Evolutionary conservation across 2,797 vertebrate species (phyloP), one percentile per base, ranked within the genome.

Genomic region (Sylvia borin): DNA sequence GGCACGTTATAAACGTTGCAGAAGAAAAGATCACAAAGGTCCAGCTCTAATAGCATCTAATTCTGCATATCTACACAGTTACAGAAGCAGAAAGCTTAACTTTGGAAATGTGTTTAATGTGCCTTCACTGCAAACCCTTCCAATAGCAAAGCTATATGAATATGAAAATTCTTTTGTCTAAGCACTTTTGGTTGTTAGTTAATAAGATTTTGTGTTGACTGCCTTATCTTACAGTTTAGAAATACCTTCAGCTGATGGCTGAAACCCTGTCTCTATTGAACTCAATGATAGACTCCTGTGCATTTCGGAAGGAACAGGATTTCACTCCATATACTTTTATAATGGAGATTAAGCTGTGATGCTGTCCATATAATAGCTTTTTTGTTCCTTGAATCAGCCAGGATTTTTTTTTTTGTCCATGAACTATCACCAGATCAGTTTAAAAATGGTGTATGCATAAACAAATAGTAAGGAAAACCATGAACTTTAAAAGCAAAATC

Each of bases 1-100:
- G 10, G 14, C 21, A 18, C 0, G 0, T n/a, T 58, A 65, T 31
- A 61, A 72, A 72, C 19, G 4, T 74, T 74, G 27, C 4, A 45
- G 32, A 61, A 76, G 53, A 61, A 85, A 53, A 66, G 13, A 12
- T 58, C n/a, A 38, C 9, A 45, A 58, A 53, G 32, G 13, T 16
- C 14, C 62, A 50, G 24, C 14, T 79, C 11, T 65, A 67, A 27
- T 8, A 40, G 27, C 7, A 11, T 74, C 16, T 32, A 29, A 48
- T 83, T 90, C 34, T 78, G 24, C 3, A 1, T 48, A 43, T 31
- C 27, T 64, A 7, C 10, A 1, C 38, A 40, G 10, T 27, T 67
- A 50, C 24, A n/a, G n/a, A 51, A 55, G 43, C 48, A 65, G 26
- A 73, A 77, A 73, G 6, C 18, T 78, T 66, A 31, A 15, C 27